Percentiles rank a stretch among this genome's conserved stretches.
Evolutionary conservation across 2,797 vertebrate species (phyloP).

Genomic region (Typhlichthys eigenmanni): DNA sequence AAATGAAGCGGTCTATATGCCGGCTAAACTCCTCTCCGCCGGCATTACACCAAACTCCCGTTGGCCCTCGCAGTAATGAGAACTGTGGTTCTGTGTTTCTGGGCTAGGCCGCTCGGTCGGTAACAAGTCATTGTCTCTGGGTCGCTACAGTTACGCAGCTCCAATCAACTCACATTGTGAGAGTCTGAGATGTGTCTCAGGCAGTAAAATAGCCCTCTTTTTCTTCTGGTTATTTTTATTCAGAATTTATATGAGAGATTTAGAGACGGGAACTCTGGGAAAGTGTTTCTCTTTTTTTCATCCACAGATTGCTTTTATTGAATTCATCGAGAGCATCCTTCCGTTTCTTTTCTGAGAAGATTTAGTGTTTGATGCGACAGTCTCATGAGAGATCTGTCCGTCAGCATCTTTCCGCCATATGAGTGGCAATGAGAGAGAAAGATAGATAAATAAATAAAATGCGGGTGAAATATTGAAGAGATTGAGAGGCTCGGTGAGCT

Average conservation of each 20-base stretch:
- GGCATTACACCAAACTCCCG: not conserved
- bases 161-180: not conserved
- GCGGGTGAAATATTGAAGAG: constrained; percentile 18
- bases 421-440: constrained; percentile 7
- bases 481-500: constrained; percentile 27
- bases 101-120: not conserved
- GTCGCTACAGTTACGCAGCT: not conserved
- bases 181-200: not conserved
- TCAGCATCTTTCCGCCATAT: constrained; percentile 10
- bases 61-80: constrained; percentile 12
- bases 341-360: not conserved
- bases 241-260: constrained; percentile 1
- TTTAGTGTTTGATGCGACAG: constrained; percentile 7
- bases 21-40: too few species aligned
- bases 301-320: not conserved
- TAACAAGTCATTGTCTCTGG: not conserved
- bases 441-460: constrained; percentile 29
- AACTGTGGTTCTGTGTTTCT: not conserved
- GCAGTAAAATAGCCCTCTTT: not conserved
- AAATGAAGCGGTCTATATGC: too few species aligned
- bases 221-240: not conserved
- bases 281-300: not conserved
- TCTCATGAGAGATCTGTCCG: constrained; percentile 29
- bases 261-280: constrained; percentile 3
- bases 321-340: constrained; percentile 2